These are phyloP conservation scores for Collichthys lucidus DNA, from an alignment of 2,113 vertebrate genomes.

Conservation along the genomic window DNA sequence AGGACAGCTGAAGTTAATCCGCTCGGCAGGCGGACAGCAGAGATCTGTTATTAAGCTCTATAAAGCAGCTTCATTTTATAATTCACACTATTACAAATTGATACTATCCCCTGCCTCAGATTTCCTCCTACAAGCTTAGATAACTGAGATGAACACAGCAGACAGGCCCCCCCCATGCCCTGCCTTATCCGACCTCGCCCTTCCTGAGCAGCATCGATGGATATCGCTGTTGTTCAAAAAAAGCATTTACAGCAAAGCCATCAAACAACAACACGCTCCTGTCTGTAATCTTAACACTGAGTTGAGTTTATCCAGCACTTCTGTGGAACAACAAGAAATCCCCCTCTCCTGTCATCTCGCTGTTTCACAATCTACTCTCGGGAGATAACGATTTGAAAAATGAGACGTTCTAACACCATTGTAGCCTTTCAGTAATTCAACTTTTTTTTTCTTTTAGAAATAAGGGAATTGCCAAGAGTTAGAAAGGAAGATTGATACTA, in stretches of 20 bases:
- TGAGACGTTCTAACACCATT: not conserved
- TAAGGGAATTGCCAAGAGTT: not conserved
- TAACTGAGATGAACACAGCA: slow-evolving; percentile 51
- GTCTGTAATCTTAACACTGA: not conserved
- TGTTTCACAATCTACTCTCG: not conserved
- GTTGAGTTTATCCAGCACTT: not conserved
- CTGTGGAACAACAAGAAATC: not conserved
- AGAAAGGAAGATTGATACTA: not conserved
- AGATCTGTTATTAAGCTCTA: not conserved
- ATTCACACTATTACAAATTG: not conserved
- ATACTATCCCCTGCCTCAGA: slow-evolving; percentile 11
- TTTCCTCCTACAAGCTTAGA: slow-evolving; percentile 32
- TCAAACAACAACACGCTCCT: slow-evolving; percentile 30
- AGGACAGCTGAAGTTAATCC: not conserved
- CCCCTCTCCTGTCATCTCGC: not conserved
- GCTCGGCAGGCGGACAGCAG: slow-evolving; percentile 2
- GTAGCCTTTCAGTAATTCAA: not conserved
- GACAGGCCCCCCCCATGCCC: slow-evolving; percentile 37
- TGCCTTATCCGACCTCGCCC: slow-evolving; percentile 66
- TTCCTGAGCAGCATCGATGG: slow-evolving; percentile 72
- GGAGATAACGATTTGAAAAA: not conserved
- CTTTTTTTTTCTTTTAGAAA: too few species aligned
- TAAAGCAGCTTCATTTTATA: not conserved
- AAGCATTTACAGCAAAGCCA: not conserved
- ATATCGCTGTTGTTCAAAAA: too few species aligned